These are phyloP conservation scores for Xiphophorus maculatus DNA, from an alignment of 2,113 vertebrate genomes.

Conservation along the genomic window DNA sequence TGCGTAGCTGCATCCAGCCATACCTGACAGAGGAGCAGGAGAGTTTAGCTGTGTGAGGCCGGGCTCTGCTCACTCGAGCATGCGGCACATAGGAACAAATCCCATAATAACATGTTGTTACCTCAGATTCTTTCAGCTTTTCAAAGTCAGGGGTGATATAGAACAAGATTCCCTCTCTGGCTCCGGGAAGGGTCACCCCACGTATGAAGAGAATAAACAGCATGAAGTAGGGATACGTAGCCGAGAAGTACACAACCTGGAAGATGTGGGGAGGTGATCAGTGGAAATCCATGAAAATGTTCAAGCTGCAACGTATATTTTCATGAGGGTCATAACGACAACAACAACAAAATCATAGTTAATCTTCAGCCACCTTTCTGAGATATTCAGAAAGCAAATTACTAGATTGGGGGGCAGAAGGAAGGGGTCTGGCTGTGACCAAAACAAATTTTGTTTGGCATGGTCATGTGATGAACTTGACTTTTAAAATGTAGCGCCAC, in stretches of 20 bases:
- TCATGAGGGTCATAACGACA: neutral
- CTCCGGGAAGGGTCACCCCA: slow-evolving; percentile 95
- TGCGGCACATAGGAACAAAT: slow-evolving; percentile 22
- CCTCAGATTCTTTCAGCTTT: slow-evolving; percentile 96
- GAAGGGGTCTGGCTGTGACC: slow-evolving; percentile 32
- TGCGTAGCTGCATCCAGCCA: slow-evolving; percentile 99
- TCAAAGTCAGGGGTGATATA: slow-evolving; percentile 96
- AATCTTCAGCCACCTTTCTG: slow-evolving; percentile 17
- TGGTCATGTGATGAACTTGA: slow-evolving; percentile 53
- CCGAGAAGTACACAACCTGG: slow-evolving; percentile 99
- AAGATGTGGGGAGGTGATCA: slow-evolving; percentile 50
- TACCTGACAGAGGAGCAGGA: slow-evolving; percentile 82
- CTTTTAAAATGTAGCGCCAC: slow-evolving; percentile 59
- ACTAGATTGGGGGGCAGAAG: neutral
- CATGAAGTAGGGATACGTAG: slow-evolving; percentile 98
- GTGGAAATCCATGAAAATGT: slow-evolving; percentile 8
- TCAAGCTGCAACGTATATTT: slow-evolving; percentile 2
- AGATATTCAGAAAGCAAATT: slow-evolving; percentile 5
- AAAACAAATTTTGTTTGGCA: slow-evolving; percentile 66
- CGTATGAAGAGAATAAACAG: slow-evolving; percentile 97
- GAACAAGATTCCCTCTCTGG: slow-evolving; percentile 93
- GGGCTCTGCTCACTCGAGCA: slow-evolving; percentile 13
- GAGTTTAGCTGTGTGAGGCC: slow-evolving; percentile 11
- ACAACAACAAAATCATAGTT: neutral
- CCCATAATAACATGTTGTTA: slow-evolving; percentile 67